Percentiles rank a stretch among this genome's conserved stretches.
Conservation (phyloP, 35 echinoderm and acorn worm genomes). For the Lytechinus pictus region DNA sequence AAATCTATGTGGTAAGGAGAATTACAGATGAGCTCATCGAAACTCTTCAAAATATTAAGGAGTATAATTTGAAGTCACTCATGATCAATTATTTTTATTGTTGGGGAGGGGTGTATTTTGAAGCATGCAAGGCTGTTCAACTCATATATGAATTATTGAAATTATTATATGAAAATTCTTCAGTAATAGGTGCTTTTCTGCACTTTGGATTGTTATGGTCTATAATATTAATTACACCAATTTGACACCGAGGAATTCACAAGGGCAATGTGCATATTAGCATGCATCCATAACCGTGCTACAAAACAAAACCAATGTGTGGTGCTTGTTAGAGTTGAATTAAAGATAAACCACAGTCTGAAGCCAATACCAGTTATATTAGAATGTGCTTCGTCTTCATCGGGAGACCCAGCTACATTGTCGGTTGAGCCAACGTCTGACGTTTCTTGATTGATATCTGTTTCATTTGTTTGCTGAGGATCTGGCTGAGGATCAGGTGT, state of each 20-base stretch:
- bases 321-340: background rate
- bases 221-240: background rate
- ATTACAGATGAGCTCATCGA: no score
- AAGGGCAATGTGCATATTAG: background rate
- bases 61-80: no score
- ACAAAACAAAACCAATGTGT: background rate
- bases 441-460: background rate
- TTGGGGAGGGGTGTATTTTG: no score
- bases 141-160: no score
- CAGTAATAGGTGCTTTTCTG: no score
- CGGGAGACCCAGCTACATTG: slow-evolving; percentile 1
- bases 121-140: no score
- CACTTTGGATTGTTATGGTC: background rate
- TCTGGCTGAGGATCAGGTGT: background rate
- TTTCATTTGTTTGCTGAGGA: background rate
- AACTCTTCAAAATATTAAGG: no score
- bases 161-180: no score
- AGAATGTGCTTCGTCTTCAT: slow-evolving; percentile 39
- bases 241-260: background rate
- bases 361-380: slow-evolving; percentile 32
- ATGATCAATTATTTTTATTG: no score
- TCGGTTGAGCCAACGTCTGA: background rate
- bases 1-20: no score
- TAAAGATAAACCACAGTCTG: background rate
- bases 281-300: background rate